Evolutionary conservation across 2,888 invertebrate species (phyloP), one percentile per base, ranked within the genome.

Genomic region (Amphipyra berbera): DNA sequence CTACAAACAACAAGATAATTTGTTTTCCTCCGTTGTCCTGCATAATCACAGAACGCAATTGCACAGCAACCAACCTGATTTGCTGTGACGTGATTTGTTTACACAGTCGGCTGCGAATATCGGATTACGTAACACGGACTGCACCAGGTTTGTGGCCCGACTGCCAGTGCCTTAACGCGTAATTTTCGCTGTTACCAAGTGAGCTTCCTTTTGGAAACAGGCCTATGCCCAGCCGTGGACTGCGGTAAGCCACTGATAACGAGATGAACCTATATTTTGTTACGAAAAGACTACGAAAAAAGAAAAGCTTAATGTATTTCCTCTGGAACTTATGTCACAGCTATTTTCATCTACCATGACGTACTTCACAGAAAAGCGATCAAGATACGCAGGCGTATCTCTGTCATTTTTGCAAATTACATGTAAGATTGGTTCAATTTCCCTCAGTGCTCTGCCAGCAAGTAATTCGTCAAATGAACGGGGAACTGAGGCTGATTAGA

Each of bases 401-500:
- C 21, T 47, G 40, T 49, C 41, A 27, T 46, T 42, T 61, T 64
- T 55, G 60, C 40, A 58, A 69, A 73, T 58, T 30, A 47, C 71
- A 47, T 57, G 40, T 49, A 13, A 60, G 47, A 54, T 62, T 53
- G 35, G 33, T 40, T 44, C 60, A 47, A 38, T 61, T 62, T 53
- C 55, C 30, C 47, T 58, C 40, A 49, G 14, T 21, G 37, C 48
- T 45, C 69, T 53, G 56, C 50, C 45, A 47, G 48, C 42, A 50
- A 58, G 56, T 60, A 66, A 73, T 71, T 70, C 56, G 35, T 71
- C 65, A 65, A 68, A 68, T 57, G 44, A 49, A 47, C 30, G 46
- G 40, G 38, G 46, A 64, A 55, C 68, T 48, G 21, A 38, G 42
- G 37, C 58, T 71, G 63, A 76, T 76, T 71, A 61, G 40, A 76